Evolutionary conservation across 2,113 vertebrate species (phyloP).

Genomic region (Stomatorhinus ivindoensis): DNA sequence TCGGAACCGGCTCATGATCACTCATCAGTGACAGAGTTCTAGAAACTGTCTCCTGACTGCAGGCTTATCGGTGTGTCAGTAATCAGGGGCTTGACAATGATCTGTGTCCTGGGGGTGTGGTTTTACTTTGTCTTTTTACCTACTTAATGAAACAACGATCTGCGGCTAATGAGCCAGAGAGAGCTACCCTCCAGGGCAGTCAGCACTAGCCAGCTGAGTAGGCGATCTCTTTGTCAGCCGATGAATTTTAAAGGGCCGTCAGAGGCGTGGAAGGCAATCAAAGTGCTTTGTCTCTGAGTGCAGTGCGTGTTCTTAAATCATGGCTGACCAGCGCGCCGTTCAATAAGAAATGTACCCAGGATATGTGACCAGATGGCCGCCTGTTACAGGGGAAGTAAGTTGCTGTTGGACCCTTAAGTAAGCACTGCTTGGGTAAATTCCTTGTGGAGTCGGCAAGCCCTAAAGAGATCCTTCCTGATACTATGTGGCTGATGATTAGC

Average conservation of each 20-base stretch:
- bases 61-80: background rate
- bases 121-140: conserved; percentile 7
- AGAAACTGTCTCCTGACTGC: background rate
- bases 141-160: background rate
- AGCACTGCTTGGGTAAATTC: background rate
- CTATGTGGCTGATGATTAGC: background rate
- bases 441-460: background rate
- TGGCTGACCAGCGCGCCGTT: background rate
- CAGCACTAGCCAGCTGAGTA: background rate
- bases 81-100: background rate
- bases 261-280: background rate
- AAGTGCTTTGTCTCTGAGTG: background rate
- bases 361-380: background rate
- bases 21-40: background rate
- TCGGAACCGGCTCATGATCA: background rate
- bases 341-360: background rate
- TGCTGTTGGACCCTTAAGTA: background rate
- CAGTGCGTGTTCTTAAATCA: background rate
- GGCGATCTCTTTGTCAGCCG: background rate
- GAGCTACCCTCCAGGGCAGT: background rate
- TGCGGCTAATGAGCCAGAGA: conserved; percentile 6
- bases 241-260: background rate
- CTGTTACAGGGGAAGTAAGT: background rate
- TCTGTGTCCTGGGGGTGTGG: background rate
- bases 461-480: background rate